Evolutionary conservation across 2,888 invertebrate genomes (phyloP).

Genomic region (Sarcophaga caerulescens): DNA sequence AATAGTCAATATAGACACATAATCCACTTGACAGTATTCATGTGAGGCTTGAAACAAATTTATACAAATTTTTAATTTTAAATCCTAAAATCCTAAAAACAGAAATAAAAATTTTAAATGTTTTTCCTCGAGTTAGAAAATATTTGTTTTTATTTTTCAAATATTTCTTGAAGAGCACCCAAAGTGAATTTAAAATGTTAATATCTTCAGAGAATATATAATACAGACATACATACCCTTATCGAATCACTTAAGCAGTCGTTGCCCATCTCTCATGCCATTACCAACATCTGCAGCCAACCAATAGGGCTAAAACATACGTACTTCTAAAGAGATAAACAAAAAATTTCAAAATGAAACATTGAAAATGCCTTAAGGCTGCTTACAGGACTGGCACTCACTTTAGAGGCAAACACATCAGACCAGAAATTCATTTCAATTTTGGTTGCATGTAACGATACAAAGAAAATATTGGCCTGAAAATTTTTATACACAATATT

Average conservation of each 20-base stretch:
- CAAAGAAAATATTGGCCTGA: constrained; percentile 61
- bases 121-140: neutral
- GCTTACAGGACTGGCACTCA: constrained; percentile 15
- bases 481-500: constrained; percentile 55
- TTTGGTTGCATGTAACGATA: neutral
- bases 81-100: no score
- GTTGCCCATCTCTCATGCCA: constrained; percentile 25
- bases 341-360: constrained; percentile 22
- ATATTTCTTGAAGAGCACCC: constrained; percentile 38
- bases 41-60: no score
- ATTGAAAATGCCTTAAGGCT: constrained; percentile 49
- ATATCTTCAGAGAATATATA: constrained; percentile 29
- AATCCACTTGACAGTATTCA: no score
- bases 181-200: constrained; percentile 58
- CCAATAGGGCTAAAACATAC: constrained; percentile 22
- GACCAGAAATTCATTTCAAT: neutral
- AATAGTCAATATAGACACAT: no score
- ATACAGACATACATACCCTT: neutral
- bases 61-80: no score
- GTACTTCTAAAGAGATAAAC: constrained; percentile 14
- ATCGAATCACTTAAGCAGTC: neutral
- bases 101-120: neutral
- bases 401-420: constrained; percentile 8
- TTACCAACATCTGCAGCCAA: constrained; percentile 52
- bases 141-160: constrained; percentile 6